Evolutionary conservation across 2,113 vertebrate species (phyloP).

Genomic region (Sapajus apella): DNA sequence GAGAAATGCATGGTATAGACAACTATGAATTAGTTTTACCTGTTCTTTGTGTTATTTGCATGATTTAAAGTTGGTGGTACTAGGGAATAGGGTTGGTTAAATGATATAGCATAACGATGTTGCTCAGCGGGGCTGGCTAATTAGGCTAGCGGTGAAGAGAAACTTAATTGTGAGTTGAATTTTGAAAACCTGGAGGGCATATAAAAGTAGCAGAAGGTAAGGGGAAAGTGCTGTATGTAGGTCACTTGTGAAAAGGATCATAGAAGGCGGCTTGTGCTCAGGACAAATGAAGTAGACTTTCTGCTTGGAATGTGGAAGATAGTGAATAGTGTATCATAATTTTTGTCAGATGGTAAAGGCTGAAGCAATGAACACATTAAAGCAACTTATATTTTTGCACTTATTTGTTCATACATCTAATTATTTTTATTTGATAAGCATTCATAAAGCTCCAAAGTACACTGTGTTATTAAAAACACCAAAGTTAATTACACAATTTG

Average conservation of each 20-base stretch:
- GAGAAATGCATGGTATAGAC: not conserved
- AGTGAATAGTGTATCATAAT: not conserved
- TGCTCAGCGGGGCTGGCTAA: constrained; percentile 14
- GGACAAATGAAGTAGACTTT: not conserved
- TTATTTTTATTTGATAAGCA: not conserved
- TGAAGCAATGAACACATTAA: constrained; percentile 1
- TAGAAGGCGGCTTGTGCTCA: not conserved
- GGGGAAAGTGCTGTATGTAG: not conserved
- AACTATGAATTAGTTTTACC: not conserved
- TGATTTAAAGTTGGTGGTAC: constrained; percentile 34
- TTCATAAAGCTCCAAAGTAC: not conserved
- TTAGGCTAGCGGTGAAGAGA: constrained; percentile 34
- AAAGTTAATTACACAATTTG: not conserved
- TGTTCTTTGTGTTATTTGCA: not conserved
- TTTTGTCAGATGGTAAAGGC: not conserved
- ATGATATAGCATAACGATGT: not conserved
- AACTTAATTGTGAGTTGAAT: constrained; percentile 57
- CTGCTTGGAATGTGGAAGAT: not conserved
- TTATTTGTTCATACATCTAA: not conserved
- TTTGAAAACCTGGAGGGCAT: constrained; percentile 46
- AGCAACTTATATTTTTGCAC: not conserved
- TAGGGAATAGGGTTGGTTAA: not conserved
- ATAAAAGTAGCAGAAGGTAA: constrained; percentile 7
- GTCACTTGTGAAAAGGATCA: constrained; percentile 37
- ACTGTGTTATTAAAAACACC: not conserved